Base-by-base conservation (phyloP, 35 echinoderm and acorn worm genomes). In the Chiridota heheva region DNA sequence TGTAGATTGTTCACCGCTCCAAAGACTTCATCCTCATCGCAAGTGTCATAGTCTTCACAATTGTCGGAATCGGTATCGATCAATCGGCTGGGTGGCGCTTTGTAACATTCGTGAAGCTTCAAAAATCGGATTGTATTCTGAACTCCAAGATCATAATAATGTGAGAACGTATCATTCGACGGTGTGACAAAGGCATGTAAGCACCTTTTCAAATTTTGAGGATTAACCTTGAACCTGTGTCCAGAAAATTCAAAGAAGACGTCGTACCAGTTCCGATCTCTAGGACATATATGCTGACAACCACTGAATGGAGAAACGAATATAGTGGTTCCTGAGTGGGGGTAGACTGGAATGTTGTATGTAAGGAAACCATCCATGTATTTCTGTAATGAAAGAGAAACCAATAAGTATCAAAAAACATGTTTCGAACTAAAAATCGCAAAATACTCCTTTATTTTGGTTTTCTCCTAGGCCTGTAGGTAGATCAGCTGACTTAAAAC, bases 221-320 rank as follows among this genome's bases (percentile, higher is more conserved):
- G 35, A 29, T 72, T 72, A 7, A 72, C 35, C 40, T 44, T 72
- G 69, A 72, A 72, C 24, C 69, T 40, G 49, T 72, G 69, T 7
- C 69, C 69, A 13, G 35, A 41, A 6, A 72, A 44, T 6, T 72
- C 40, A 10, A 72, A 36, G 41, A 26, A 72, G 69, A 72, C 27
- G 29, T 42, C 41, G 40, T 44, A 28, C 69, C 38, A 42, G 42
- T 44, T 72, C 33, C 49, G 40, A 46, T 72, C 69, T 44, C 33
- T 72, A 16, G 69, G 69, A 44, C 69, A 72, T 24, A 72, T 72
- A 24, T 72, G 69, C 40, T 72, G 69, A 42, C 69, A 72, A 27
- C 69, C 69, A 46, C 69, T 72, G 39, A 72, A 72, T 7, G 69
- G 69, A 45, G 69, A 72, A n/a, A 72, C 69, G 0, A 72, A 47